Base-by-base conservation (phyloP, 2,888 invertebrate species). In the Lacanobia wlatinum region DNA sequence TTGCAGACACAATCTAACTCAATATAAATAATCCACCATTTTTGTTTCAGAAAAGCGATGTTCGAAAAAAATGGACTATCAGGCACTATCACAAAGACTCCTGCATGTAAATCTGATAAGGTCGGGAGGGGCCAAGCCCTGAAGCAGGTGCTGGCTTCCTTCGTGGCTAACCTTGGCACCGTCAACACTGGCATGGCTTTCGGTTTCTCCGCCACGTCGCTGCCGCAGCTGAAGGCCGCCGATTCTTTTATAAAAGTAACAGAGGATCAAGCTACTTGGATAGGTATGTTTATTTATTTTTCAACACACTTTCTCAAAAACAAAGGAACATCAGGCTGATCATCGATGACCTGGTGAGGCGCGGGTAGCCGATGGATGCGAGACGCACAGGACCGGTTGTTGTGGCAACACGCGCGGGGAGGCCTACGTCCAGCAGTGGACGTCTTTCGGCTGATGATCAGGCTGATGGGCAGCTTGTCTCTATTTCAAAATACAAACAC, bases 131-230 rank as follows among this genome's bases (percentile, higher is more conserved):
- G 96, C 16, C 95, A 95, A 81, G 95, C 96, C 0, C 86, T 96
- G 16, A 89, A 92, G 66, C 97, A 97, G 92, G 96, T 97, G 23
- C 48, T 97, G 82, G 97, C 97, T 0, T 97, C 97, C 0, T 92
- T 97, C 56, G 94, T 97, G 10, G 97, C 97, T 4, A 97, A 97
- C 87, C 90, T 97, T 16, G 97, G 97, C 0, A 97, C 97, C 46
- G 96, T 97, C 73, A 97, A 97, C 90, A 97, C 97, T 0, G 97
- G 97, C 55, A 97, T 97, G 97, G 97, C 97, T 0, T 97, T 97
- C 85, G 97, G 97, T 0, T 97, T 97, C 88, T 97, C 97, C 0
- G 97, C 97, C 2, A 97, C 97, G 0, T 97, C 97, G 0, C 90
- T 97, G 55, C 97, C 97, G 2, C 97, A 97, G 84, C 87, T 97